Evolutionary conservation across 2,113 vertebrate genomes (phyloP), one percentile per base, ranked within the genome.

Genomic region (Alaudala cheleensis): DNA sequence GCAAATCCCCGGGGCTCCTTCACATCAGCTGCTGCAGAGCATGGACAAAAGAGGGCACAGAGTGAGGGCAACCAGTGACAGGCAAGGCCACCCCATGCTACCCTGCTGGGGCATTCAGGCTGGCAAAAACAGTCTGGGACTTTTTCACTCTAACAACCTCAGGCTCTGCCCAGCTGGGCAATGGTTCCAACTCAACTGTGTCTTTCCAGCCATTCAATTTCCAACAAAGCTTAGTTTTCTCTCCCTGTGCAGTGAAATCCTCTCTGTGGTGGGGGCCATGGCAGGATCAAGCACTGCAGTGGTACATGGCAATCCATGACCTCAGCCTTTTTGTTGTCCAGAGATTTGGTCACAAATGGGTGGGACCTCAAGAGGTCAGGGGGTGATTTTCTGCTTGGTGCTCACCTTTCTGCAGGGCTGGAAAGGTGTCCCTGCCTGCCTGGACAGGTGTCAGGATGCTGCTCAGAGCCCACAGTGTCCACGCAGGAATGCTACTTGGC

Each of bases 41-140:
- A 49, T 0, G 3, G 37, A 33, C 69, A 77, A 13, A 65, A 25
- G 23, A 34, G 42, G 54, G 34, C 66, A 62, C 5, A 15, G 23
- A 40, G n/a, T 0, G 0, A 2, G 3, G 57, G 23, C 19, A 12
- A 20, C 8, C 44, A 83, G 39, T 39, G 0, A 7, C 3, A 20
- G 33, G 60, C 83, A 78, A 1, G 1, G 33, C 26, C 42, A 66
- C 15, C 5, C 37, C 0, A 0, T 1, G 10, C 15, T 34, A 29
- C 50, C 57, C 60, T 65, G 40, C 51, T n/a, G n/a, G n/a, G 61
- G 50, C 28, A 20, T 14, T 28, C 64, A 51, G 49, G 33, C 70
- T 57, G 42, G 33, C 66, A 66, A 34, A 70, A 49, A 31, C 14
- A 40, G 5, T 1, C 23, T 26, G 34, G 18, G 39, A 20, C 7